Evolutionary conservation across 2,113 vertebrate species (phyloP).

Genomic region (Equus quagga): DNA sequence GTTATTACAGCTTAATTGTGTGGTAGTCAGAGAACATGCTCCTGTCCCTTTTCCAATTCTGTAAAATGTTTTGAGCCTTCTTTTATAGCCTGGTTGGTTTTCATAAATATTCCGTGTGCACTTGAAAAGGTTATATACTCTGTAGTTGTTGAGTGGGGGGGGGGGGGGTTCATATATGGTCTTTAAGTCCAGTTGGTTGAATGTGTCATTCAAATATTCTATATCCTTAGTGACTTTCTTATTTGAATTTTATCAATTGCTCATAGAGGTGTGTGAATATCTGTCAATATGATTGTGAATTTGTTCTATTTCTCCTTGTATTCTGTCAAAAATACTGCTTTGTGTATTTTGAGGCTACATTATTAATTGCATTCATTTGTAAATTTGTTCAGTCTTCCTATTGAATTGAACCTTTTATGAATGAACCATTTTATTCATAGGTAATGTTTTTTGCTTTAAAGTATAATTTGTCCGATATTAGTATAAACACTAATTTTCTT

Average conservation of each 20-base stretch:
- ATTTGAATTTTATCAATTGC: slow-evolving; percentile 52
- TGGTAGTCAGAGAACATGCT: not conserved
- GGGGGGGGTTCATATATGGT: not conserved
- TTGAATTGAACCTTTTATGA: slow-evolving; percentile 27
- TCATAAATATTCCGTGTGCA: not conserved
- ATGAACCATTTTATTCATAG: slow-evolving; percentile 30
- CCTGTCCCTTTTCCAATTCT: slow-evolving; percentile 41
- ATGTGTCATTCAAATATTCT: slow-evolving; percentile 31
- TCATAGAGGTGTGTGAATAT: not conserved
- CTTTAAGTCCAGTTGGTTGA: slow-evolving; percentile 32
- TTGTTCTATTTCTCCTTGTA: not conserved
- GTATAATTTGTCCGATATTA: slow-evolving; percentile 26
- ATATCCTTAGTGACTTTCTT: slow-evolving; percentile 41
- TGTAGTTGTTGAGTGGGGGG: not conserved
- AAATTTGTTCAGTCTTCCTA: slow-evolving; percentile 28
- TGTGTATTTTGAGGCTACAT: not conserved
- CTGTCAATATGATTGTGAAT: not conserved
- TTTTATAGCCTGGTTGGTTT: not conserved
- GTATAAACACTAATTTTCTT: slow-evolving; percentile 40
- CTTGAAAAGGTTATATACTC: not conserved
- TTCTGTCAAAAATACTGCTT: slow-evolving; percentile 11
- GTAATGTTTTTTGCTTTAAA: slow-evolving; percentile 51
- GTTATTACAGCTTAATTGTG: not conserved
- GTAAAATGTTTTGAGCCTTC: slow-evolving; percentile 32
- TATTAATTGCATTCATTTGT: slow-evolving; percentile 10